Conservation (phyloP, 1,140 invertebrate species). For the Drosophila erecta region DNA sequence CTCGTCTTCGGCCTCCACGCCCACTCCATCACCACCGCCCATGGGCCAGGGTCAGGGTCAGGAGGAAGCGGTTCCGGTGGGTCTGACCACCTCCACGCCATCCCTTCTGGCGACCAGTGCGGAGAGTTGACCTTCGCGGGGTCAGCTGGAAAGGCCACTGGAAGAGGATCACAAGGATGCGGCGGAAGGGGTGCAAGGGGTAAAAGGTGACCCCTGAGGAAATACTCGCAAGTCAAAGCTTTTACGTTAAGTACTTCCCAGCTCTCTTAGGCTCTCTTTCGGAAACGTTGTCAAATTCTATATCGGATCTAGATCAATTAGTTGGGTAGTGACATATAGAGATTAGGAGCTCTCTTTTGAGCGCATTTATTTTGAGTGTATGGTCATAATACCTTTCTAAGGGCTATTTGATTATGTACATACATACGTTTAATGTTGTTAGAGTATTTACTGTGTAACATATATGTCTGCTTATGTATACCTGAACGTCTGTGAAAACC, state of each 20-base stretch:
- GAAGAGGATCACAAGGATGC: neutral
- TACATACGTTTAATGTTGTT: conserved; percentile 63
- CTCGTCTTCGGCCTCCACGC: conserved; percentile 18
- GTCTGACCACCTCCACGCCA: conserved; percentile 45
- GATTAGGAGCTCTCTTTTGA: conserved; percentile 44
- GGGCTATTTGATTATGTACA: conserved; percentile 56
- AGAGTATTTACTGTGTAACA: conserved; percentile 26
- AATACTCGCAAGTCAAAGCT: conserved; percentile 78
- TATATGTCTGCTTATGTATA: conserved; percentile 55
- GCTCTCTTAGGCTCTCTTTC: conserved; percentile 22
- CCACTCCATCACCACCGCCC: conserved; percentile 19
- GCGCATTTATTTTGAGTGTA: conserved; percentile 70
- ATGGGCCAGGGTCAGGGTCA: conserved; percentile 9
- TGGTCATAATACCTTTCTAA: conserved; percentile 30
- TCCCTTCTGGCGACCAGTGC: conserved; percentile 57
- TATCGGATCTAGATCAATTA: conserved; percentile 46
- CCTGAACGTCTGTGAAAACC: conserved; percentile 74
- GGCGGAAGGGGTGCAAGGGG: neutral
- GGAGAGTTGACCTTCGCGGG: conserved; percentile 60
- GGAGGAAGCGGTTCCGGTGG: conserved; percentile 5
- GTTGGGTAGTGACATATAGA: conserved; percentile 34
- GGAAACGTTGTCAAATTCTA: conserved; percentile 25
- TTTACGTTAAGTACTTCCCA: conserved; percentile 59
- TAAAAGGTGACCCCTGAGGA: conserved; percentile 40
- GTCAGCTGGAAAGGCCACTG: neutral